These are phyloP conservation scores for Cassiopea xamachana DNA, from an alignment of 30 jellyfish, hydroid and myxozoan species.

Conservation along the genomic window DNA sequence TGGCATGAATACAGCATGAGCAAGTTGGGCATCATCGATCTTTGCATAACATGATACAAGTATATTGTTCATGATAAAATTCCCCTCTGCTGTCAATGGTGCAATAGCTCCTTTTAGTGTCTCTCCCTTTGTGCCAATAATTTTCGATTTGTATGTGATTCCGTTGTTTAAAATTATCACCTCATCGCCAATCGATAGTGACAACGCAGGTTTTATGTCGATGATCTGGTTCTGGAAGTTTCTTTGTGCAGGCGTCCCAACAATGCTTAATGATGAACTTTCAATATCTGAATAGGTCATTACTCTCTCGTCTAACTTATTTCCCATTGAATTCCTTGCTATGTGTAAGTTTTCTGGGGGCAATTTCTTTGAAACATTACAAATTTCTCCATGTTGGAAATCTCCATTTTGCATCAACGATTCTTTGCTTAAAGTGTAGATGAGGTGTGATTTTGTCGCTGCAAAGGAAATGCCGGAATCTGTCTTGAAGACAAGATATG, in stretches of 20 bases:
- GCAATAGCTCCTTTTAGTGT: conserved; percentile 71
- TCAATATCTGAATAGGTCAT: background rate
- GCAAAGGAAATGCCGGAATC: conserved; percentile 17
- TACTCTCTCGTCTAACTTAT: background rate
- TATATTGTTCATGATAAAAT: conserved; percentile 60
- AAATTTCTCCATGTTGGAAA: background rate
- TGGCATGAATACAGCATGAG: conserved; percentile 44
- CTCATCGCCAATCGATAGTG: conserved; percentile 2
- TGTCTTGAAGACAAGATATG: conserved; percentile 24
- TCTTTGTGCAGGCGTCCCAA: background rate
- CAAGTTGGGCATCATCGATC: background rate
- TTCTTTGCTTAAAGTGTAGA: background rate
- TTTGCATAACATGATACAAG: conserved; percentile 83
- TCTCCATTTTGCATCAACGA: background rate
- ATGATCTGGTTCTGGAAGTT: background rate
- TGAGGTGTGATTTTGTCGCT: conserved; percentile 54
- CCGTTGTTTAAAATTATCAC: background rate
- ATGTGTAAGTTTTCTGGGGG: background rate
- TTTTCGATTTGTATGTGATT: background rate
- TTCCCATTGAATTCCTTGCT: background rate
- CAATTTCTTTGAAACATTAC: background rate
- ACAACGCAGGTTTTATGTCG: background rate
- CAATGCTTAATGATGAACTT: background rate
- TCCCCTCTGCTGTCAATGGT: conserved; percentile 80
- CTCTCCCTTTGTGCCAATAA: background rate